Base-by-base conservation (phyloP, 2,888 invertebrate species). In the Strigamia transsilvanica region DNA sequence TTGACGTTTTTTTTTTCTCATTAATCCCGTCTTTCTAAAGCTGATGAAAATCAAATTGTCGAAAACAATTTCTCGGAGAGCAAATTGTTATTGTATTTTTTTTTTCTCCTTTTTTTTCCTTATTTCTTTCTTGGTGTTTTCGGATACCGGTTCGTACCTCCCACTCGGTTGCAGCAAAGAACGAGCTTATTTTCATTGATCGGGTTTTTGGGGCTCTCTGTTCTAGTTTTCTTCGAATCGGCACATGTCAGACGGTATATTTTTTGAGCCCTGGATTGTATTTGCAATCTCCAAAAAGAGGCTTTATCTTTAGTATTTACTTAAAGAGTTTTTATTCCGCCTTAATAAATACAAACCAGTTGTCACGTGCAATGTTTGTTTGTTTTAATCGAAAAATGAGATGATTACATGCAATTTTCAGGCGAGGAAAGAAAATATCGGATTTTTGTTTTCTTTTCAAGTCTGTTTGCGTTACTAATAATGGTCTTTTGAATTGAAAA, bases 181-280 rank as follows among this genome's bases (percentile, higher is more conserved):
- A 56, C 56, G 18, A 56, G 56, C 56, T 56, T 56, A 56, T 56
- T 56, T 18, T 15, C 18, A 56, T 56, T 56, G 56, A 56, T 56
- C 56, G 56, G 56, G 56, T 18, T 56, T 56, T 56, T 18, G 9
- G 3, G 51, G 38, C 18, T n/a, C 18, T 56, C 46, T 13, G 21
- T 56, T 18, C 56, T 18, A 56, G 46, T 56, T 56, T 56, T 9
- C 56, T 21, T 18, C 18, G 56, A 18, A 9, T 56, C 56, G 18
- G 18, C 56, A 56, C 56, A 56, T 18, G 46, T 46, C 21, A 18
- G 56, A 21, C 21, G 21, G 56, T 56, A 56, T 56, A 18, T 56
- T 18, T 56, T 18, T 15, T 13, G 15, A 46, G 46, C 46, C 10
- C 6, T 38, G 46, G 46, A 46, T 46, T 46, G 46, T 5, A 12